Evolutionary conservation across 2,888 invertebrate genomes (phyloP).

Genomic region (Ochropleura plecta): DNA sequence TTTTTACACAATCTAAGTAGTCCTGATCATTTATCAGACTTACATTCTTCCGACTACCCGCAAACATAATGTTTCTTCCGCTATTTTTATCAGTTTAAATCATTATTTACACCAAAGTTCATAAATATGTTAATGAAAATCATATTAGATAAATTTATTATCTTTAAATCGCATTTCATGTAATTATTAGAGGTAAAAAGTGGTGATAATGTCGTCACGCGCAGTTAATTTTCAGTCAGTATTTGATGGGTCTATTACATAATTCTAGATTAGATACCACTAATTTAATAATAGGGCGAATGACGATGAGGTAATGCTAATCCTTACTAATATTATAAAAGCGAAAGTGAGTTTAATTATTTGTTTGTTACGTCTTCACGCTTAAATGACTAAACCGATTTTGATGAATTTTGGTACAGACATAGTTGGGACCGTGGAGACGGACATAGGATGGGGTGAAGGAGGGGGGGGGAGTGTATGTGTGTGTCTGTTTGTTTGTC

Average conservation of each 20-base stretch:
- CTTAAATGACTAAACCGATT: too few species aligned
- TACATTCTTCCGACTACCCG: background rate
- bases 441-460: too few species aligned
- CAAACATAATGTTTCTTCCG: background rate
- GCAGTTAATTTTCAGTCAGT: background rate
- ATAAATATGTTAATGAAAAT: background rate
- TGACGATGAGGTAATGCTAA: too few species aligned
- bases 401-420: too few species aligned
- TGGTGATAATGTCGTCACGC: background rate
- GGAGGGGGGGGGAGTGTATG: too few species aligned
- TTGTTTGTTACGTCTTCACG: too few species aligned
- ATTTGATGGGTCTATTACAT: background rate
- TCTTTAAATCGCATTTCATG: conserved; percentile 1
- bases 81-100: background rate
- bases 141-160: background rate
- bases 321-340: too few species aligned
- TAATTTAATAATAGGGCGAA: too few species aligned
- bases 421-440: too few species aligned
- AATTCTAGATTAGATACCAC: background rate
- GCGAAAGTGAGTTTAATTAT: too few species aligned
- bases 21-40: background rate
- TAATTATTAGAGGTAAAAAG: background rate
- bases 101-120: background rate
- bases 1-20: too few species aligned
- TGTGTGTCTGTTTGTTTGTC: too few species aligned